Evolutionary conservation across 2,888 invertebrate genomes (phyloP).

Genomic region (Diplolepis rosae): DNA sequence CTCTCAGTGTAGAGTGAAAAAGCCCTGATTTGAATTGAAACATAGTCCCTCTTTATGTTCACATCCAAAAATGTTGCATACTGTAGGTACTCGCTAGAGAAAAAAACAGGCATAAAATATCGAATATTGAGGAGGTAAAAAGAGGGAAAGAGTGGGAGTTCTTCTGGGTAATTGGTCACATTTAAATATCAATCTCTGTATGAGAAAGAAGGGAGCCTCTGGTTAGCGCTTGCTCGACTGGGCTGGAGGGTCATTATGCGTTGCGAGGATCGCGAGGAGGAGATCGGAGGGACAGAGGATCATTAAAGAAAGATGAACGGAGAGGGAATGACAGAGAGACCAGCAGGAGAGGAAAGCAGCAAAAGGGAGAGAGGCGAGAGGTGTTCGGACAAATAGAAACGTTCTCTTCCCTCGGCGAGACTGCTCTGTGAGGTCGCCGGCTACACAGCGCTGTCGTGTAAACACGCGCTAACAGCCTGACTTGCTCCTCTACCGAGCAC

Average conservation of each 20-base stretch:
- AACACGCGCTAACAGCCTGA: constrained; percentile 72
- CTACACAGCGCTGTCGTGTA: constrained; percentile 73
- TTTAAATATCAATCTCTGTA: constrained; percentile 60
- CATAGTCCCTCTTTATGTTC: background rate
- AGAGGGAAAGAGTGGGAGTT: constrained; percentile 30
- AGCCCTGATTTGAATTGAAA: too few species aligned
- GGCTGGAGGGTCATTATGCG: constrained; percentile 55
- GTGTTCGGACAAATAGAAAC: constrained; percentile 71
- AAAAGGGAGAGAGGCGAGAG: constrained; percentile 42
- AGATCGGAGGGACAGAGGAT: constrained; percentile 29
- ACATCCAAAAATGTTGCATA: background rate
- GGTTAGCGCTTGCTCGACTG: constrained; percentile 43
- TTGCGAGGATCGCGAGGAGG: constrained; percentile 46
- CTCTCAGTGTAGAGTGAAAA: too few species aligned
- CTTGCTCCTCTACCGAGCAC: constrained; percentile 4
- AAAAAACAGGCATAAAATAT: constrained; percentile 13
- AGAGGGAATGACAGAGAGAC: constrained; percentile 29
- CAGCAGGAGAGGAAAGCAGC: constrained; percentile 40
- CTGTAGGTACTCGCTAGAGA: background rate
- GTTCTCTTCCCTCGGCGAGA: constrained; percentile 57
- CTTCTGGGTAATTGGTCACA: constrained; percentile 57
- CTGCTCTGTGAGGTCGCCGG: constrained; percentile 53
- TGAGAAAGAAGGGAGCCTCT: constrained; percentile 38
- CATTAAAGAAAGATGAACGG: constrained; percentile 29
- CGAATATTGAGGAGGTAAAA: background rate